These are phyloP conservation scores for Sphenopsis melanotis DNA, from an alignment of 2,797 vertebrate species.

Conservation along the genomic window DNA sequence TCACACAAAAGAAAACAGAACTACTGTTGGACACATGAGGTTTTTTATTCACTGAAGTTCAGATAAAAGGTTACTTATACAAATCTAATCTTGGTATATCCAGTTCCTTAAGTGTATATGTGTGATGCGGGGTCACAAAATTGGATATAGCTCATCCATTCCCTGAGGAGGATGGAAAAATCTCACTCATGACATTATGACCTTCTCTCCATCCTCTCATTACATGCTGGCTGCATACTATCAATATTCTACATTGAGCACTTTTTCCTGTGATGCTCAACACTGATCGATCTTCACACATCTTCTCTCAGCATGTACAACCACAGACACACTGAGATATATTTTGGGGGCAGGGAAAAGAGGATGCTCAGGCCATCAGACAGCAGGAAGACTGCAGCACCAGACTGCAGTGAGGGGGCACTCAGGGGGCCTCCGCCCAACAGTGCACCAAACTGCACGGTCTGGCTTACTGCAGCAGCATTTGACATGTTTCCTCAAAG, in stretches of 20 bases:
- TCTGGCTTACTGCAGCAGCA: neutral
- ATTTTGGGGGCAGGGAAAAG: neutral
- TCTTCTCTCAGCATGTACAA: neutral
- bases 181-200: neutral
- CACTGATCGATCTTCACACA: neutral
- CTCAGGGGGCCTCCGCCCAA: neutral
- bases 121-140: neutral
- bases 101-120: neutral
- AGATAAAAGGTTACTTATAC: neutral
- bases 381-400: neutral
- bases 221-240: neutral
- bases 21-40: neutral
- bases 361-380: neutral
- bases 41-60: neutral
- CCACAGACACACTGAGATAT: rapidly evolving
- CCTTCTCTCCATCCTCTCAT: neutral
- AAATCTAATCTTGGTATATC: neutral
- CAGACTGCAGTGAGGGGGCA: neutral
- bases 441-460: rapidly evolving
- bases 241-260: neutral
- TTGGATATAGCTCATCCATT: neutral
- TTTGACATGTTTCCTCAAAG: neutral
- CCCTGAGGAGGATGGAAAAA: neutral
- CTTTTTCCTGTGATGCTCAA: neutral
- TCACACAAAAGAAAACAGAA: neutral